phyloP scores from a whole-genome alignment of 53 echinoderm and acorn worm species.

The Patiria pectinifera region DNA sequence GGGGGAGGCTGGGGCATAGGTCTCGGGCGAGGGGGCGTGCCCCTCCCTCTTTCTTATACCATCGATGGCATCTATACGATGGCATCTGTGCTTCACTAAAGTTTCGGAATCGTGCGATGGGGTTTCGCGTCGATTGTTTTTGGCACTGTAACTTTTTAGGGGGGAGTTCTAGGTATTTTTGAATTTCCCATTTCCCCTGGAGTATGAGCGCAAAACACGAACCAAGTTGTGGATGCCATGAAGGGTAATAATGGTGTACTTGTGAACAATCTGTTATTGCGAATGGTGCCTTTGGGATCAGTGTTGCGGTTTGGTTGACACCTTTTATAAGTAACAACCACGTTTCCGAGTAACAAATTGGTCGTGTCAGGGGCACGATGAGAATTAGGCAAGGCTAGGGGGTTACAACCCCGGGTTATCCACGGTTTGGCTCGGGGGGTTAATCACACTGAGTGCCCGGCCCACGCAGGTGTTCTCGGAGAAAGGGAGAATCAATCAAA shows the following conservation, averaged over 20 bases:
- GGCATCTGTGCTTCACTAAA: no score
- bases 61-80: no score
- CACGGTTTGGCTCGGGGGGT: not conserved
- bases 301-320: not conserved
- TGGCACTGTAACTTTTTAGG: no score
- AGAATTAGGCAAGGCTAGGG: not conserved
- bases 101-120: no score
- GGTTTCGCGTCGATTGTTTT: no score
- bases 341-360: slow-evolving; percentile 1
- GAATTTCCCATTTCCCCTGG: no score
- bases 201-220: no score
- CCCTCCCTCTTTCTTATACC: no score
- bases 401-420: not conserved
- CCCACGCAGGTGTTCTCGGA: not conserved
- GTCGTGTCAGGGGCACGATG: not conserved
- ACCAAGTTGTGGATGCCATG: no score
- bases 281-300: not conserved
- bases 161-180: no score
- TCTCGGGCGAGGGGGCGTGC: no score
- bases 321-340: not conserved
- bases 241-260: not conserved
- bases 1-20: no score
- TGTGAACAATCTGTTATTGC: not conserved
- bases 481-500: slow-evolving; percentile 4
- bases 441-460: not conserved